phyloP scores from a whole-genome alignment of 1,140 invertebrate genomes.

The Pseudachorutes palmiensis region DNA sequence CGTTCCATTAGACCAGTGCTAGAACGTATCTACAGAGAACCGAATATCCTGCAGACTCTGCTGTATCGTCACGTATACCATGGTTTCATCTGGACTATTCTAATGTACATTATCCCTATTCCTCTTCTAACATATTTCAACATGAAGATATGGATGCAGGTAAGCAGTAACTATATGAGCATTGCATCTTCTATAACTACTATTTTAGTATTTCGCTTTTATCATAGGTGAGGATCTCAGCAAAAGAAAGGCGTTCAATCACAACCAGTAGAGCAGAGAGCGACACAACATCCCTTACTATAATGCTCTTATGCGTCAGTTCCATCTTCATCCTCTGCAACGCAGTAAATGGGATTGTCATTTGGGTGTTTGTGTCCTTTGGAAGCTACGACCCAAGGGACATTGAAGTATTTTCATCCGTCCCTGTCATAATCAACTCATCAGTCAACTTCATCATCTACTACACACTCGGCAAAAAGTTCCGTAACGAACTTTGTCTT shows the following conservation, averaged over 20 bases:
- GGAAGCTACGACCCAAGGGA: not conserved
- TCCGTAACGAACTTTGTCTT: not conserved
- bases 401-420: not conserved
- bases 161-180: too few relatives aligned
- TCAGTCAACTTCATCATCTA: constrained; percentile 8
- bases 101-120: constrained; percentile 3
- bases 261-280: too few relatives aligned
- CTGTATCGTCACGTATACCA: not conserved
- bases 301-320: not conserved
- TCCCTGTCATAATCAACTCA: not conserved
- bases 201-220: too few relatives aligned
- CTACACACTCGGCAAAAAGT: not conserved
- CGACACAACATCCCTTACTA: not conserved
- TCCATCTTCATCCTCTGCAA: not conserved
- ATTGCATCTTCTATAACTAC: too few relatives aligned
- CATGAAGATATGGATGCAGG: not conserved
- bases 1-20: not conserved
- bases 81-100: not conserved
- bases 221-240: too few relatives aligned
- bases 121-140: not conserved
- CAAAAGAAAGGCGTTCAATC: too few relatives aligned
- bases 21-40: not conserved
- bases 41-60: not conserved
- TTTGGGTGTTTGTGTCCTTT: not conserved
- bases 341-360: not conserved